Evolutionary conservation across 2,888 invertebrate species (phyloP), one percentile per base, ranked within the genome.

Genomic region (Lathronympha strigana): DNA sequence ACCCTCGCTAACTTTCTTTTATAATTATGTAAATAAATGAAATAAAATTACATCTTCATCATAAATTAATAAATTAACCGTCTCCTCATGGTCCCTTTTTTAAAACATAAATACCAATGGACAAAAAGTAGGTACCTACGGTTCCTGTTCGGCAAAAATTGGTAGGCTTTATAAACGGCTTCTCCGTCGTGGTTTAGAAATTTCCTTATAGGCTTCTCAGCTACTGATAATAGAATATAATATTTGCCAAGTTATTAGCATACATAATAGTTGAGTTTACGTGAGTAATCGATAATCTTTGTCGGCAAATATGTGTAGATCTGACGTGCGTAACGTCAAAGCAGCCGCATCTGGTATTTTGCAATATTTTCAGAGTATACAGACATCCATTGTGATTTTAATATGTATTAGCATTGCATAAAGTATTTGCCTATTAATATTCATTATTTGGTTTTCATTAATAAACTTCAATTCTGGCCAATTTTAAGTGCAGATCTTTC

Each of bases 231-330:
- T 28, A 36, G 38, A 38, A 54, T 31, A 38, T n/a, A 15, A 23
- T 49, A 66, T 66, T 53, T 54, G 31, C 66, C 6, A 28, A 61
- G 55, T 61, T 63, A 67, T 69, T 69, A 69, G 49, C 68, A 64
- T 63, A 60, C 40, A 67, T 62, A 61, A 68, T 70, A 54, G 38
- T 62, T 57, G 49, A 68, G 74, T 79, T 78, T 77, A 72, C 73
- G 70, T 72, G 73, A 74, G 75, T 74, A 78, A 79, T 81, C n/a
- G n/a, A n/a, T n/a, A n/a, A n/a, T n/a, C n/a, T n/a, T n/a, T n/a
- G n/a, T n/a, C 73, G 71, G 74, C 72, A 82, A 82, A 82, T 79
- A 80, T 67, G 64, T 71, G 57, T 64, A 68, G 67, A 54, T 58
- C 67, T 68, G 70, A 72, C 68, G 67, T 73, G 72, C 69, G 71